Percentiles rank a stretch among this genome's conserved stretches.
Conservation (phyloP, 2,113 vertebrate genomes). For the Syrmaticus mikado region DNA sequence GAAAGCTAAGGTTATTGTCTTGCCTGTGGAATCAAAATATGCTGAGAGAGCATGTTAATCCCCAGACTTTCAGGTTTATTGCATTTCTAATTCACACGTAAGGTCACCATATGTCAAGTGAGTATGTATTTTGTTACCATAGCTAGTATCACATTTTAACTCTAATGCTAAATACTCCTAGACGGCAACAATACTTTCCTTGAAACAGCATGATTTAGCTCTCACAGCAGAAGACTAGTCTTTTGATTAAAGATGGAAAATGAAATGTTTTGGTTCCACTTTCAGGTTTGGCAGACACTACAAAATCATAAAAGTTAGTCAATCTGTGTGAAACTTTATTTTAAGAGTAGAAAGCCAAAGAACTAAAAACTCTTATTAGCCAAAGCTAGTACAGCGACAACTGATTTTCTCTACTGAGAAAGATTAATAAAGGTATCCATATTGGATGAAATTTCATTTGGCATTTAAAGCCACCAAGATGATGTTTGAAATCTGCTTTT, state of each 20-base stretch:
- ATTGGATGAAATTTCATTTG: not conserved
- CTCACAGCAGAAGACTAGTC: not conserved
- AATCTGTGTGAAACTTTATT: rapidly evolving
- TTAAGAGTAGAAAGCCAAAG: not conserved
- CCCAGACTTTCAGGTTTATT: conserved; percentile 65
- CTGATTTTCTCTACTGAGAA: not conserved
- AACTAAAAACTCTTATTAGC: not conserved
- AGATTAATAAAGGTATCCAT: not conserved
- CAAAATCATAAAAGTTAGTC: not conserved
- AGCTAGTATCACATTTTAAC: conserved; percentile 22
- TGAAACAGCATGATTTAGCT: not conserved
- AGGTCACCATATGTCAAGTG: conserved; percentile 68
- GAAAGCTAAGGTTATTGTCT: conserved; percentile 44
- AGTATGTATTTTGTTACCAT: conserved; percentile 23
- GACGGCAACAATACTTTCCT: not conserved
- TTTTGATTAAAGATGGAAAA: not conserved
- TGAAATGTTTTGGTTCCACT: not conserved
- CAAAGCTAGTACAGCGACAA: not conserved
- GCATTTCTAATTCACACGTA: conserved; percentile 66
- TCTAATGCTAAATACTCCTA: conserved; percentile 32
- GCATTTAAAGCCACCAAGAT: not conserved
- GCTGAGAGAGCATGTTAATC: conserved; percentile 68
- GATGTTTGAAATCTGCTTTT: not conserved
- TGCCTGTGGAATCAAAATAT: conserved; percentile 52
- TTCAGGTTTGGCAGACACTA: not conserved